Conservation (phyloP, 1,140 invertebrate genomes). For the Drosophila nigromelanica region DNA sequence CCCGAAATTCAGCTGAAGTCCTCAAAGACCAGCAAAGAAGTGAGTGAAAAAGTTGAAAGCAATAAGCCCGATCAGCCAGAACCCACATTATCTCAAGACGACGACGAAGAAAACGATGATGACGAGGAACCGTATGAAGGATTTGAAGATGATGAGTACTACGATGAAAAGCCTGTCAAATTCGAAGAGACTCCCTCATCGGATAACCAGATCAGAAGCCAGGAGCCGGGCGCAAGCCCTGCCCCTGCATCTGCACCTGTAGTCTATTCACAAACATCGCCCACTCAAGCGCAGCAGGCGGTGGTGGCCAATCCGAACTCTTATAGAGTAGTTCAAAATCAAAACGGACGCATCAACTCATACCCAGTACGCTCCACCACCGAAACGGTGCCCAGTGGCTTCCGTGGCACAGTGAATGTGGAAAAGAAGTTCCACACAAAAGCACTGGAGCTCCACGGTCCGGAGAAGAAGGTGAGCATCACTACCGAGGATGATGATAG, state of each 20-base stretch:
- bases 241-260: slow-evolving; percentile 20
- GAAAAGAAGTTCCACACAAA: slow-evolving; percentile 83
- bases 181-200: slow-evolving; percentile 53
- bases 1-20: slow-evolving; percentile 70
- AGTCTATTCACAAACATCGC: slow-evolving; percentile 69
- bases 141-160: slow-evolving; percentile 85
- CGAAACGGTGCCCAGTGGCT: slow-evolving; percentile 73
- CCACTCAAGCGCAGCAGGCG: slow-evolving; percentile 80
- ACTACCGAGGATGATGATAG: slow-evolving; percentile 71
- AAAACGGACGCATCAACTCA: slow-evolving; percentile 70
- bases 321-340: slow-evolving; percentile 74
- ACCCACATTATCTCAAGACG: not conserved
- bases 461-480: slow-evolving; percentile 62
- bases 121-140: slow-evolving; percentile 85
- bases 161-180: slow-evolving; percentile 73
- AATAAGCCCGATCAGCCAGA: slow-evolving; percentile 44
- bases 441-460: slow-evolving; percentile 60
- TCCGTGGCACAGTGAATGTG: slow-evolving; percentile 81
- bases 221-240: not conserved
- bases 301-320: slow-evolving; percentile 75
- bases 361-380: slow-evolving; percentile 64
- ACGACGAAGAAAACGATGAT: slow-evolving; percentile 83
- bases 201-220: slow-evolving; percentile 18
- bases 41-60: slow-evolving; percentile 26
- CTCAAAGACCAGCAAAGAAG: slow-evolving; percentile 65